phyloP scores from a whole-genome alignment of 2,797 vertebrate species.

The Etheostoma nigrum region DNA sequence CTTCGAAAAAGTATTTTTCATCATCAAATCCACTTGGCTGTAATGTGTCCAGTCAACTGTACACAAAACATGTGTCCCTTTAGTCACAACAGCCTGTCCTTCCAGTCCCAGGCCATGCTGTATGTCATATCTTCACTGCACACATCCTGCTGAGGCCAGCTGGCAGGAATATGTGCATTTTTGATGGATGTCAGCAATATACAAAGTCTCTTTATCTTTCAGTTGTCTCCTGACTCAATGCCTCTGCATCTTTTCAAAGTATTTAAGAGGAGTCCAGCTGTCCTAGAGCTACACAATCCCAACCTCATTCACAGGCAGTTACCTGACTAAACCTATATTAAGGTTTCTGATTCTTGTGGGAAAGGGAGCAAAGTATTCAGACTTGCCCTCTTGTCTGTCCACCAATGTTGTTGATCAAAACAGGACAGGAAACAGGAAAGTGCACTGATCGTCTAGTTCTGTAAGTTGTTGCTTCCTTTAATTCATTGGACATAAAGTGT shows the following conservation, averaged over 20 bases:
- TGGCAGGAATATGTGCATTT: conserved; percentile 8
- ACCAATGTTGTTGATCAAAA: conserved; percentile 20
- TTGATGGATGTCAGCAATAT: conserved; percentile 12
- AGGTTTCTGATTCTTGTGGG: conserved; percentile 1
- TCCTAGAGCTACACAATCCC: conserved; percentile 32
- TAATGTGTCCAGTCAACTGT: conserved; percentile 29
- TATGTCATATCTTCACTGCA: conserved; percentile 33
- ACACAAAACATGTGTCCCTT: conserved; percentile 28
- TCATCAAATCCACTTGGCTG: conserved; percentile 47
- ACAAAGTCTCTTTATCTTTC: conserved; percentile 25
- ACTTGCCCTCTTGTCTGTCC: conserved; percentile 29
- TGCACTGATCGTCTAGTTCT: conserved; percentile 20
- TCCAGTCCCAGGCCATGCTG: conserved; percentile 19
- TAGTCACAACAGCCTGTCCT: conserved; percentile 30
- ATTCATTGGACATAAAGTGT: conserved; percentile 27
- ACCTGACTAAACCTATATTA: not conserved
- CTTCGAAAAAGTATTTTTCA: conserved; percentile 27
- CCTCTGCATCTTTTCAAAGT: conserved; percentile 23
- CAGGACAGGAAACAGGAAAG: not conserved
- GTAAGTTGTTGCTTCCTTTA: conserved; percentile 18
- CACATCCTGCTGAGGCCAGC: conserved; percentile 1
- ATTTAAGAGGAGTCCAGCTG: conserved; percentile 1
- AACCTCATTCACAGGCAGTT: conserved; percentile 4
- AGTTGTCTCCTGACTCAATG: conserved; percentile 17
- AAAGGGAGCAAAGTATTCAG: conserved; percentile 5